Evolutionary conservation across 2,888 invertebrate species (phyloP), one percentile per base, ranked within the genome.

Genomic region (Fragum whitleyi): DNA sequence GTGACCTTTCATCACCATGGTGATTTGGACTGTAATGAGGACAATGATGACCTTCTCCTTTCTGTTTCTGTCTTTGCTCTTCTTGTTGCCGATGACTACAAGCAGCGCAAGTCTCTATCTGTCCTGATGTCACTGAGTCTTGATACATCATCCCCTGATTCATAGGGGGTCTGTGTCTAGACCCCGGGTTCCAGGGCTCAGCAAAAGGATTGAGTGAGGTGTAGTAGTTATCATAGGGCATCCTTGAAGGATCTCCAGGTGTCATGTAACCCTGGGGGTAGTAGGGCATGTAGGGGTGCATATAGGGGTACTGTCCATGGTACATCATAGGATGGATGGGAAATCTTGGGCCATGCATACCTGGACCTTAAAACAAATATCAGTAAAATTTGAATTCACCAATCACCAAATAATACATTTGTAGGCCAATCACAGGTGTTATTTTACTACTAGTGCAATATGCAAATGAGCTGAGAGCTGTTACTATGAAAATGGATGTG

Each of bases 201-300:
- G 86, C 86, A 67, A 74, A 87, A 2, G 88, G 86, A 32, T 87
- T 87, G 51, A 87, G 74, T 6, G 81, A 68, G 0, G 81, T 77
- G 70, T 71, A 81, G 28, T 81, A 79, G 19, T 79, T 74, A 9
- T 81, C 86, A 71, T 81, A 85, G 29, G 67, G 74, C 70, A 80
- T 72, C 57, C 81, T 59, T 16, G 75, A n/a, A n/a, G 65, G 19
- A 16, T 47, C 47, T 19, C 21, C 71, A 36, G 73, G 78, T 16
- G 79, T 72, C 74, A 85, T 81, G 68, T 77, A 86, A 0, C 84
- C 83, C 29, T 80, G 79, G 14, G 74, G 76, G 57, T 79, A 81
- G 26, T 81, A 81, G 0, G 83, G 76, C 74, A 81, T 79, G 57
- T 77, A 82, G 3, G 83, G 82, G 23, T 70, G 70, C 82, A 83